Conservation (phyloP, 2,888 invertebrate genomes). For the Drosophila monieri region DNA sequence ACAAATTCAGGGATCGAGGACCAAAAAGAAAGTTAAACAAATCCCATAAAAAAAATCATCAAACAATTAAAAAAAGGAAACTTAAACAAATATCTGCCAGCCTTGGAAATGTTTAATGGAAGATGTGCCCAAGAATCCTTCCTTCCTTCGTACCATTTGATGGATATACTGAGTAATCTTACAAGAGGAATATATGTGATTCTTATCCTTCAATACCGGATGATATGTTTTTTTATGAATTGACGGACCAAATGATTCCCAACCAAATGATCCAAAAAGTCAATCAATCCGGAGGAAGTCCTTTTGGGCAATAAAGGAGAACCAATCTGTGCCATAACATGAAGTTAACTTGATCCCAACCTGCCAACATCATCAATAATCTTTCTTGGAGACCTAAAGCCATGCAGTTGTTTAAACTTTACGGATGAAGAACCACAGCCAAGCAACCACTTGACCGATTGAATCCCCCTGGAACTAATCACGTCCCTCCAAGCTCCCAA, state of each 20-base stretch:
- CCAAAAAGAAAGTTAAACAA: too few relatives aligned
- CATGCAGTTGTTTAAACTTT: too few relatives aligned
- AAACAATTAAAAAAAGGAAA: too few relatives aligned
- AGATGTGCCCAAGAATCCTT: too few relatives aligned
- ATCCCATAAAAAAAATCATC: too few relatives aligned
- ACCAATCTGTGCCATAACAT: not conserved
- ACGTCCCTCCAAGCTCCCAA: conserved; percentile 14
- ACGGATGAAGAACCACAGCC: too few relatives aligned
- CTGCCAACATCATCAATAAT: not conserved
- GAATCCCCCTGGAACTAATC: conserved; percentile 17
- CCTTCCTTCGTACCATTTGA: too few relatives aligned
- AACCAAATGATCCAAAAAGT: not conserved
- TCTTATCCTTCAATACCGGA: not conserved
- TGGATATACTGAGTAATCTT: too few relatives aligned
- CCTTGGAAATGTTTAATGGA: too few relatives aligned
- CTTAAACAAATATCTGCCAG: not conserved
- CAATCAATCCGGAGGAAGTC: not conserved
- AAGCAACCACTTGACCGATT: too few relatives aligned
- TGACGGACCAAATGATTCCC: not conserved
- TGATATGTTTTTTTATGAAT: not conserved
- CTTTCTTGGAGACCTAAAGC: not conserved
- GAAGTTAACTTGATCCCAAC: not conserved
- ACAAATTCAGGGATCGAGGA: too few relatives aligned
- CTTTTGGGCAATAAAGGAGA: not conserved
- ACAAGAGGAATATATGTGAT: not conserved